A percentile compares a stretch with the other conserved stretches of the same genome.
These are phyloP conservation scores for Scomber scombrus DNA, from an alignment of 2,113 vertebrate species.

Conservation along the genomic window DNA sequence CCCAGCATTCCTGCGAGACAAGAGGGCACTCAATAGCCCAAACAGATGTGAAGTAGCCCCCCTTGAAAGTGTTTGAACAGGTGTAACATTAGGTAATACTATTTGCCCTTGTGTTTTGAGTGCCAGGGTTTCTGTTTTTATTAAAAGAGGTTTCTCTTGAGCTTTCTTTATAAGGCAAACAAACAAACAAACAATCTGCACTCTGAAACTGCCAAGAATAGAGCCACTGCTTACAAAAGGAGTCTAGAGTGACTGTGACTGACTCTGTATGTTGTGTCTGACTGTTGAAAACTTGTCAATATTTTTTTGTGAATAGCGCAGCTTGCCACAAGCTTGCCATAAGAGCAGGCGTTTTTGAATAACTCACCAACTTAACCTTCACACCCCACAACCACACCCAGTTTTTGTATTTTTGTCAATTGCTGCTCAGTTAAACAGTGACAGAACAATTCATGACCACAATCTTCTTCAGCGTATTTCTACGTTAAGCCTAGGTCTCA, in stretches of 20 bases:
- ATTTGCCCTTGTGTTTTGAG: constrained; percentile 40
- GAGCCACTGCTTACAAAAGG: not conserved
- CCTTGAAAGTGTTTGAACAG: constrained; percentile 64
- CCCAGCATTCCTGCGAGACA: constrained; percentile 14
- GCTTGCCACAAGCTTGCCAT: not conserved
- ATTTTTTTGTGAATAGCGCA: not conserved
- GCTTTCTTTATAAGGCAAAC: not conserved
- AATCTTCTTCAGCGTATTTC: not conserved
- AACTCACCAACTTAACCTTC: not conserved
- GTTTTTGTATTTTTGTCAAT: constrained; percentile 27
- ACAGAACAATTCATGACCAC: constrained; percentile 41
- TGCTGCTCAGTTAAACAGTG: constrained; percentile 65
- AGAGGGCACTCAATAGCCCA: constrained; percentile 19
- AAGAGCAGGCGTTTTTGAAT: constrained; percentile 1
- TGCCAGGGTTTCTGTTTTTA: constrained; percentile 32
- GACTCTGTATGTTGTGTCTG: not conserved
- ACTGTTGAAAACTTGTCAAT: not conserved
- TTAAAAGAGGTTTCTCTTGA: constrained; percentile 13
- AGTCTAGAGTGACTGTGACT: not conserved
- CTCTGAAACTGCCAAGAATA: constrained; percentile 22
- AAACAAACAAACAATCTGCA: constrained; percentile 12
- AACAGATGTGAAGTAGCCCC: constrained; percentile 22
- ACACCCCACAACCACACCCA: not conserved
- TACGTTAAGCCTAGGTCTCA: constrained; percentile 24
- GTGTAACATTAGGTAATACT: constrained; percentile 59